Conservation (phyloP, 2,113 vertebrate genomes). For the Hypocryptadius cinnamomeus region DNA sequence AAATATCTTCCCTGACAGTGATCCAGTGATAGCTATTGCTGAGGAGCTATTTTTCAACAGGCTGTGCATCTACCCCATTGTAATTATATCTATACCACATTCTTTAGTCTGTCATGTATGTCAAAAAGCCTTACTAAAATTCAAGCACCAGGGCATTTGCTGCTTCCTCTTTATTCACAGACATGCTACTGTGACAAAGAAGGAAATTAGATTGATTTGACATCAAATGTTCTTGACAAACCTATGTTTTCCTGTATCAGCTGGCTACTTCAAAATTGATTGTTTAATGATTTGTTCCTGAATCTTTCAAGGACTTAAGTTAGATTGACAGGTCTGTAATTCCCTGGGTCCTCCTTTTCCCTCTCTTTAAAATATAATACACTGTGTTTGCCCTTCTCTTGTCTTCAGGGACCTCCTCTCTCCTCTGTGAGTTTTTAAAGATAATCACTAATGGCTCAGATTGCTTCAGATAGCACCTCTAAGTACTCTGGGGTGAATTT, state of each 20-base stretch:
- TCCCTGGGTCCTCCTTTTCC: background rate
- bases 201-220: conserved; percentile 24
- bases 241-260: background rate
- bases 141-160: background rate
- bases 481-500: conserved; percentile 33
- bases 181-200: background rate
- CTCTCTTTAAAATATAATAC: background rate
- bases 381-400: background rate
- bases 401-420: conserved; percentile 18
- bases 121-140: background rate
- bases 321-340: conserved; percentile 17
- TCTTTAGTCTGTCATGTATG: conserved; percentile 14
- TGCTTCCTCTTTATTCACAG: conserved; percentile 12
- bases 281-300: conserved; percentile 17
- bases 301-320: conserved; percentile 17
- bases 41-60: background rate
- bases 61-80: background rate
- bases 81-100: background rate
- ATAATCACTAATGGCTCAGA: conserved; percentile 39
- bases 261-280: conserved; percentile 12
- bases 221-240: background rate
- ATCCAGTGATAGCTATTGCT: background rate
- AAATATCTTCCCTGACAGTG: background rate
- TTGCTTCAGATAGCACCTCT: conserved; percentile 6
- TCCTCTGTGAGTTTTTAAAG: conserved; percentile 34